phyloP scores from a whole-genome alignment of 2,797 vertebrate genomes.

The Oreortyx pictus region DNA sequence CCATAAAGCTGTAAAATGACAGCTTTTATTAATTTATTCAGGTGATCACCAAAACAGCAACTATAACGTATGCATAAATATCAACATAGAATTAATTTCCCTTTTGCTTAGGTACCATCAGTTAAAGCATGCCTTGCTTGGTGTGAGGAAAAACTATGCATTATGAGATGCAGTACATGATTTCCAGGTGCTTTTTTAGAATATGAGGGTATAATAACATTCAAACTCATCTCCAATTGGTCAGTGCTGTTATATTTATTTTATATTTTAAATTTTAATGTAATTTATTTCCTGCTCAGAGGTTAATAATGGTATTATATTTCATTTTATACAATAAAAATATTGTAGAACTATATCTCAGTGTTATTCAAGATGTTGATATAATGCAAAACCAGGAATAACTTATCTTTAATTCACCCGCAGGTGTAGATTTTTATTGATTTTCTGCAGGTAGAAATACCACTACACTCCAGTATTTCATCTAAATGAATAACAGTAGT shows the following conservation, averaged over 20 bases:
- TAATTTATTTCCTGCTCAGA: background rate
- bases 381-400: background rate
- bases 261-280: background rate
- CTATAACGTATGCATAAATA: background rate
- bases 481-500: background rate
- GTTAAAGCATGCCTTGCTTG: background rate
- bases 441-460: background rate
- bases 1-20: background rate
- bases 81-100: background rate
- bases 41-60: background rate
- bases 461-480: background rate
- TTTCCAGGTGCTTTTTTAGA: background rate
- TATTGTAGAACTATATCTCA: background rate
- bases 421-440: background rate
- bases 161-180: background rate
- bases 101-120: background rate
- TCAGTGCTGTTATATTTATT: background rate
- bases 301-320: background rate
- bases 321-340: background rate
- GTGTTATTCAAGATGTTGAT: background rate
- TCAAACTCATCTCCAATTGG: background rate
- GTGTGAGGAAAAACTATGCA: background rate
- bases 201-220: background rate
- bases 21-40: background rate
- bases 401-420: background rate